Percentiles rank a stretch among this genome's conserved stretches.
These are phyloP conservation scores for Lepidocolaptes lacrymiger DNA, from an alignment of 2,797 vertebrate genomes.

Conservation along the genomic window DNA sequence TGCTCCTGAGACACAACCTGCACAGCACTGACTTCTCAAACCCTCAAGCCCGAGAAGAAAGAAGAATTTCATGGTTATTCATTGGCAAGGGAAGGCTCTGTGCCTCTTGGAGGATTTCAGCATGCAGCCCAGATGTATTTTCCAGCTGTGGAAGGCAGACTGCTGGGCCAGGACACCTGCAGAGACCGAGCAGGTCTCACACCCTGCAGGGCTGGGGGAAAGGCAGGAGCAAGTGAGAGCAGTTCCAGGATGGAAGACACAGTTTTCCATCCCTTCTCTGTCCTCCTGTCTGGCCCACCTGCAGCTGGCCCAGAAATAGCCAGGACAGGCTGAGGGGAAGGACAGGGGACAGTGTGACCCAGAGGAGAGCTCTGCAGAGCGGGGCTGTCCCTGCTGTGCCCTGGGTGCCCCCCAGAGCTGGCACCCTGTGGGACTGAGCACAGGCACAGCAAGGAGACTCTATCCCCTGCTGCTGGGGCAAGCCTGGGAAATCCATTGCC, in stretches of 20 bases:
- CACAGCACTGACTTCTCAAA: background rate
- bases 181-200: background rate
- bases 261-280: background rate
- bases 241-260: background rate
- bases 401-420: background rate
- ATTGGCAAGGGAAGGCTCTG: background rate
- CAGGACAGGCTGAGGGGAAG: background rate
- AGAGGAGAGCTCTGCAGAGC: background rate
- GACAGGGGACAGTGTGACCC: background rate
- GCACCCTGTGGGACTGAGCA: background rate
- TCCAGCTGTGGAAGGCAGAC: background rate
- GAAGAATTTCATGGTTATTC: background rate
- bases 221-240: background rate
- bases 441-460: background rate
- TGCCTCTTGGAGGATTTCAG: background rate
- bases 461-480: background rate
- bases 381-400: background rate
- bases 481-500: background rate
- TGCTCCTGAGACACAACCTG: background rate
- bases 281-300: background rate
- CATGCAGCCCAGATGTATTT: rapidly evolving
- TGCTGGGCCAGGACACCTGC: background rate
- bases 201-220: background rate
- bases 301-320: background rate
- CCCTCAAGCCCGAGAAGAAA: background rate